Percentiles rank a stretch among this genome's conserved stretches.
phyloP scores from a whole-genome alignment of 53 echinoderm and acorn worm species.

The Paelopatides confundens region DNA sequence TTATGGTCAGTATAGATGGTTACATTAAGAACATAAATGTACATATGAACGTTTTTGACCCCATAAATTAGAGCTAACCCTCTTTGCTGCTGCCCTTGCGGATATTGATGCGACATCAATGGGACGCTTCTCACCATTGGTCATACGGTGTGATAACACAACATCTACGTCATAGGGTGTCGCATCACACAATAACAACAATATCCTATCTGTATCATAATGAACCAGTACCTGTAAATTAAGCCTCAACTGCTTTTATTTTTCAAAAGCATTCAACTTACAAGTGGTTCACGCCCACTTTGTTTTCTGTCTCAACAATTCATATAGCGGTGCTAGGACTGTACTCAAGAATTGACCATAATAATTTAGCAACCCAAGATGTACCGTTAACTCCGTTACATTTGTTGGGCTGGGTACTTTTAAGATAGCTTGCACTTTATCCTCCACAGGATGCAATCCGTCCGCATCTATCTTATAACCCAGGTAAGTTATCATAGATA shows the following conservation, averaged over 20 bases:
- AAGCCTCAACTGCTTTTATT: constrained; percentile 33
- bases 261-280: constrained; percentile 45
- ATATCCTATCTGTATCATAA: not conserved
- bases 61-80: constrained; percentile 49
- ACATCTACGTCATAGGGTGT: constrained; percentile 61
- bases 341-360: constrained; percentile 59
- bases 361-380: not conserved
- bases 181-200: constrained; percentile 32
- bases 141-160: constrained; percentile 58
- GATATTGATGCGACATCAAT: constrained; percentile 43
- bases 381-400: constrained; percentile 35
- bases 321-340: constrained; percentile 44
- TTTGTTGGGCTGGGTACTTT: constrained; percentile 25
- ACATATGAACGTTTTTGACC: constrained; percentile 32
- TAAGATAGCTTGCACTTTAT: constrained; percentile 50
- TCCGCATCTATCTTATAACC: constrained; percentile 57
- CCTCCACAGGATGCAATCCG: constrained; percentile 14
- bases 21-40: constrained; percentile 49
- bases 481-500: constrained; percentile 36
- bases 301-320: constrained; percentile 13
- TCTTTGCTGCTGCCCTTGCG: not conserved
- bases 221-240: not conserved
- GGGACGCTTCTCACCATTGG: constrained; percentile 46
- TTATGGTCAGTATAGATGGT: constrained; percentile 71
- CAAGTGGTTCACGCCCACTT: constrained; percentile 2